These are phyloP conservation scores for Muricea muricata DNA, from an alignment of 92 coral and sea anemone species.

Conservation along the genomic window DNA sequence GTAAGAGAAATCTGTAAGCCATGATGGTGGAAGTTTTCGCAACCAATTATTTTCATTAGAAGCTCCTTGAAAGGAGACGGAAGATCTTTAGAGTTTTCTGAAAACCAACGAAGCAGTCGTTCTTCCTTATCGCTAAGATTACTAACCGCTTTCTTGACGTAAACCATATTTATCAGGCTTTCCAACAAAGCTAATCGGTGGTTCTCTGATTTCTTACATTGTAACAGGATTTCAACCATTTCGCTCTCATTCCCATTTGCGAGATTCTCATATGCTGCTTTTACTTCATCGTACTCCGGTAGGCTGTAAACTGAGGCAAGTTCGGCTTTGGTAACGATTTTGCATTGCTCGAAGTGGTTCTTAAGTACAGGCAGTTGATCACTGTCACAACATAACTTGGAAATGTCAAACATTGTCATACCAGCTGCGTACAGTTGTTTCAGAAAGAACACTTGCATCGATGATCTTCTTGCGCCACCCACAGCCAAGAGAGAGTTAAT, in stretches of 20 bases:
- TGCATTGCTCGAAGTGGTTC: conserved; percentile 49
- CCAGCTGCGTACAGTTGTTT: conserved; percentile 72
- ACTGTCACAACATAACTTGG: conserved; percentile 56
- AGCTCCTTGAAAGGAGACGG: conserved; percentile 65
- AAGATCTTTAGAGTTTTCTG: conserved; percentile 17
- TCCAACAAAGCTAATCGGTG: conserved; percentile 68
- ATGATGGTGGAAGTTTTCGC: conserved; percentile 64
- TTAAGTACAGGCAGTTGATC: conserved; percentile 60
- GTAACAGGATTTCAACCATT: neutral
- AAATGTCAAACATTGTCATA: conserved; percentile 68
- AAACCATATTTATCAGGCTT: conserved; percentile 67
- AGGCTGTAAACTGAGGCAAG: conserved; percentile 63
- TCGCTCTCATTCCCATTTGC: neutral
- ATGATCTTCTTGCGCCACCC: conserved; percentile 46
- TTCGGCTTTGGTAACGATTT: conserved; percentile 57
- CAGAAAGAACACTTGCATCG: conserved; percentile 63
- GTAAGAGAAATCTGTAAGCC: conserved; percentile 73
- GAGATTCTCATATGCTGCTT: conserved; percentile 11
- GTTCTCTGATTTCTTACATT: conserved; percentile 49
- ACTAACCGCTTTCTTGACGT: conserved; percentile 74
- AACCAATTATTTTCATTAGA: conserved; percentile 67
- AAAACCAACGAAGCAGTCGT: conserved; percentile 59
- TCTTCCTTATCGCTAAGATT: conserved; percentile 77
- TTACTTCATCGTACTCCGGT: conserved; percentile 14
- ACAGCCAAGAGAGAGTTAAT: conserved; percentile 59